Base-by-base conservation (phyloP, 2,113 vertebrate genomes). In the Hylia prasina region DNA sequence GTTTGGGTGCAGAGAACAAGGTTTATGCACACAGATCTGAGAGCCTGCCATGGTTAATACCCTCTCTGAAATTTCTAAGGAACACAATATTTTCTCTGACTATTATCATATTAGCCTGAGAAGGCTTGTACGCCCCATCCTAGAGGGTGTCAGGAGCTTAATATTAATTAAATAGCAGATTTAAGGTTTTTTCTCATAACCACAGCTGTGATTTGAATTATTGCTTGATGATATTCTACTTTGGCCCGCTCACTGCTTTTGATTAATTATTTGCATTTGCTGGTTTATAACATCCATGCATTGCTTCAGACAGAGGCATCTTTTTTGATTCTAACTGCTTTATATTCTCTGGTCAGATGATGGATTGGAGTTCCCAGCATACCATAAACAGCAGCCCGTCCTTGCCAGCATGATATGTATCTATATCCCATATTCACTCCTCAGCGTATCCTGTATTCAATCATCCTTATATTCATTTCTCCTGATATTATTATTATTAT, bases 381-480 rank as follows among this genome's bases (percentile, higher is more conserved):
- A 84, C 82, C 90, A 87, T 87, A 91, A 90, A 78, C 86, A 80
- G 47, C 68, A 94, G 76, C 57, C 78, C 6, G 0, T 73, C 89
- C 73, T 77, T 76, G 44, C 65, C 58, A 90, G 58, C 53, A 3
- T 4, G 95, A 96, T 97, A 79, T 11, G 50, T 56, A 97, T 97
- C 96, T 91, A 21, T 89, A 72, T 35, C 77, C 81, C 76, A 95
- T 66, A 93, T 76, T 94, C 87, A 54, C 83, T 96, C 54, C 82
- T 95, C 97, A 94, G 66, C n/a, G 30, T 61, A 89, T 97, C 96
- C 97, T 96, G 95, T 47, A 95, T 97, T 98, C 98, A 97, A 97
- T 98, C 98, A 98, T 95, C 91, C 96, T 94, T 44, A 94, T 88
- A 97, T 95, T 98, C 76, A 98, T 98, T 98, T 98, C 92, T 97